These are phyloP conservation scores for Neuroterus valhalla DNA, from an alignment of 1,140 invertebrate species.

Conservation along the genomic window DNA sequence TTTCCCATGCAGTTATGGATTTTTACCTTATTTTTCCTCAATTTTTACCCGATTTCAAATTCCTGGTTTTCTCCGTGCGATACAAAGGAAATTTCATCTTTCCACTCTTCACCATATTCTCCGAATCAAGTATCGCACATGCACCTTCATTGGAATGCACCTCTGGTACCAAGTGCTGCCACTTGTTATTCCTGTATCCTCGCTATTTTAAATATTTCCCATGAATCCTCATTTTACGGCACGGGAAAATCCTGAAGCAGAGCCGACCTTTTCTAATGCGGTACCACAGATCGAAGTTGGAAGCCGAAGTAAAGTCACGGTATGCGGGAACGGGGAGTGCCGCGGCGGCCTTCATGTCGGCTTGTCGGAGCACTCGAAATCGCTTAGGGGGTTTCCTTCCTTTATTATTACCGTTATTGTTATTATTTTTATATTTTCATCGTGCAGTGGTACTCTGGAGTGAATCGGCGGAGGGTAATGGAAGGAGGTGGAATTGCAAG, in stretches of 20 bases:
- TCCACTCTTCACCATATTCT: no score
- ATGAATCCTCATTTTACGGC: not conserved
- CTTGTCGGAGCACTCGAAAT: conserved; percentile 38
- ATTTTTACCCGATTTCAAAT: no score
- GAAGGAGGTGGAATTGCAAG: conserved; percentile 39
- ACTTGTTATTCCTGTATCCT: no score
- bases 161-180: no score
- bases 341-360: conserved; percentile 40
- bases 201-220: no score
- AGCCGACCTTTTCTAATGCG: conserved; percentile 28
- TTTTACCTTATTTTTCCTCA: no score
- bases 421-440: conserved; percentile 67
- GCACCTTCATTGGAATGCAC: no score
- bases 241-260: not conserved
- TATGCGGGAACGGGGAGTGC: conserved; percentile 31
- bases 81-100: no score
- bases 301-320: conserved; percentile 37
- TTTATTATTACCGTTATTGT: conserved; percentile 57
- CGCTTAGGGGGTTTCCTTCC: conserved; percentile 48
- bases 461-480: conserved; percentile 42
- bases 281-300: conserved; percentile 39
- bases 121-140: no score
- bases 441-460: conserved; percentile 42
- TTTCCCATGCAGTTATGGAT: no score
- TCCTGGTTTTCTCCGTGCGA: no score